These are phyloP conservation scores for Agapornis roseicollis DNA, from an alignment of 2,113 vertebrate genomes.

Conservation along the genomic window DNA sequence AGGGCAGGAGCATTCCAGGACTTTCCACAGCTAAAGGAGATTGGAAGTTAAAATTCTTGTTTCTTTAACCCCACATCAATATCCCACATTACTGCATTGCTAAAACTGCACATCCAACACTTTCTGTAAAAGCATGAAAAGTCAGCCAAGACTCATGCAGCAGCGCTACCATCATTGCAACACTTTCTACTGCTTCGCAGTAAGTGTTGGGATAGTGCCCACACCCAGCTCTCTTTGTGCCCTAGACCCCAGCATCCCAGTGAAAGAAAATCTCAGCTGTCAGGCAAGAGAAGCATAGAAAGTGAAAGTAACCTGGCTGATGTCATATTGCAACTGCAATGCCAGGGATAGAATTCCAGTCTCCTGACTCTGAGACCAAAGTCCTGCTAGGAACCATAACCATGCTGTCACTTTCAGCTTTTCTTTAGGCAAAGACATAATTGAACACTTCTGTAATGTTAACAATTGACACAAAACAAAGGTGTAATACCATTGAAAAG, in stretches of 20 bases:
- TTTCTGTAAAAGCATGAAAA: background rate
- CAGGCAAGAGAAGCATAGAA: background rate
- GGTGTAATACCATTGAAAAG: background rate
- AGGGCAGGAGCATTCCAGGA: slow-evolving; percentile 23
- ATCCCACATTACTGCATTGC: background rate
- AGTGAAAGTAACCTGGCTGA: background rate
- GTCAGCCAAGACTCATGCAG: slow-evolving; percentile 29
- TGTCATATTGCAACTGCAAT: background rate
- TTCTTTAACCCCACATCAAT: background rate
- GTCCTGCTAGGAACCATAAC: background rate
- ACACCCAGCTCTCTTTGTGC: background rate
- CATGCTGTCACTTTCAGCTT: background rate
- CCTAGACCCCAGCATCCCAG: background rate
- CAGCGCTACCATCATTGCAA: background rate
- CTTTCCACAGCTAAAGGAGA: background rate
- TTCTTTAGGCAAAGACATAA: background rate
- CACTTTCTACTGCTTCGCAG: background rate
- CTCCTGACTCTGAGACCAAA: background rate
- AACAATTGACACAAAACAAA: background rate
- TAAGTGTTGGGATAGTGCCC: background rate
- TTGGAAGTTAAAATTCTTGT: background rate
- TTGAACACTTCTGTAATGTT: background rate
- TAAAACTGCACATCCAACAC: background rate
- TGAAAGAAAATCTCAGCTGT: background rate
- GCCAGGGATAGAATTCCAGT: background rate